phyloP scores from a whole-genome alignment of 2,888 invertebrate genomes.

The Bellardia bayeri region DNA sequence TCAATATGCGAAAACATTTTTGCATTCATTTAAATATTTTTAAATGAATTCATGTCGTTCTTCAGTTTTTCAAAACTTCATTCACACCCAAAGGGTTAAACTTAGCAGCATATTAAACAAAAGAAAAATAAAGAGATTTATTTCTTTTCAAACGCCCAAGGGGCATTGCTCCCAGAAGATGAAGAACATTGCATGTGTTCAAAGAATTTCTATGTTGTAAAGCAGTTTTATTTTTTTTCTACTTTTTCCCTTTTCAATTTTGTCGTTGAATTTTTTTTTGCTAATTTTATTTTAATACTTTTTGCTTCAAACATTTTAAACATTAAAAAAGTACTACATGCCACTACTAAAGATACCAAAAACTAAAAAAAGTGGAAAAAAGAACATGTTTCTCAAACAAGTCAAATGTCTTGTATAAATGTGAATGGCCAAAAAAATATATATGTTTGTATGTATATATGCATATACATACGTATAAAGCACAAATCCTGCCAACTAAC shows the following conservation, averaged over 20 bases:
- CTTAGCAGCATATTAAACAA: neutral
- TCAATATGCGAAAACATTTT: too few species aligned
- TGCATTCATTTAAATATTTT: too few species aligned
- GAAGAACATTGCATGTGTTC: slow-evolving; percentile 41
- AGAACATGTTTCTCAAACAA: slow-evolving; percentile 45
- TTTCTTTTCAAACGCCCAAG: slow-evolving; percentile 16
- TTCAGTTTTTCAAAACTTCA: neutral
- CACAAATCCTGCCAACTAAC: slow-evolving; percentile 34
- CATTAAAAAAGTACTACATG: neutral
- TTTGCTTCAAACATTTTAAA: slow-evolving; percentile 15
- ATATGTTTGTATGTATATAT: neutral
- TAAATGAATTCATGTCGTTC: too few species aligned
- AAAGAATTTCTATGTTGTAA: slow-evolving; percentile 39
- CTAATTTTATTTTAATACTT: slow-evolving; percentile 9
- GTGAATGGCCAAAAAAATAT: slow-evolving; percentile 57
- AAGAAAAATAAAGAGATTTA: neutral
- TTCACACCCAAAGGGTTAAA: neutral
- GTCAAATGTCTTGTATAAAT: slow-evolving; percentile 55
- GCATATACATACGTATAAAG: too few species aligned
- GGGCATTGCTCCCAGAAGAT: slow-evolving; percentile 53
- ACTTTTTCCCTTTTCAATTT: neutral
- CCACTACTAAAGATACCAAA: neutral
- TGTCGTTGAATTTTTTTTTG: neutral
- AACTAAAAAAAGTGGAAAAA: slow-evolving; percentile 1
- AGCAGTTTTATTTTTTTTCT: neutral